Evolutionary conservation across 2,888 invertebrate species (phyloP), one percentile per base, ranked within the genome.

Genomic region (Acleris literana): DNA sequence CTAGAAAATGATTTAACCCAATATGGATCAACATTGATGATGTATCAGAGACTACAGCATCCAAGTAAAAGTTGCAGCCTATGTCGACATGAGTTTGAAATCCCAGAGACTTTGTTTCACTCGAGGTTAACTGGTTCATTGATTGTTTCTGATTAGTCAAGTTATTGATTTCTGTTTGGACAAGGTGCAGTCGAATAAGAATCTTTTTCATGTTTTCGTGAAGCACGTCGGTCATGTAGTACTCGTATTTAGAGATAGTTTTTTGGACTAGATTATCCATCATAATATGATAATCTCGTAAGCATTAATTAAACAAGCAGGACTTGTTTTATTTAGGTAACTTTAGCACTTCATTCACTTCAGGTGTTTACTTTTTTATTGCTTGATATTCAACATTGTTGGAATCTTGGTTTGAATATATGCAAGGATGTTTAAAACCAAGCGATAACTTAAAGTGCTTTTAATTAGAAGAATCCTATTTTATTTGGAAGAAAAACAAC

Each of bases 41-140:
- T 1, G 95, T 90, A 79, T 96, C 95, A 59, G 93, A 87, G 60
- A 97, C 94, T 63, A 94, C 89, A 0, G 97, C 97, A 82, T 97
- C 95, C 81, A 96, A 95, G 76, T 96, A 97, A 73, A 97, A 96
- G 82, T 96, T 96, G 74, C 96, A 95, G n/a, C 97, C 97, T 39
- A 98, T 87, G 80, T 97, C 96, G 29, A 97, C 93, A 77, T 92
- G 91, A 4, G 87, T 83, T 78, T 91, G 91, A 59, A 90, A 90
- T 2, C 92, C 90, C 20, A 81, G 63, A 5, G 94, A 91, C 55
- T 94, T 90, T 0, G 93, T 79, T 3, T 90, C 87, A 44, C 93
- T 93, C 64, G 94, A 93, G 57, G 94, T 83, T 4, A 97, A 85
- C 0, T 95, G 94, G 80, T 95, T 94, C 22, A 97, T 93, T 0